Conservation (phyloP, 2,113 vertebrate genomes). For the Triplophysa dalaica region DNA sequence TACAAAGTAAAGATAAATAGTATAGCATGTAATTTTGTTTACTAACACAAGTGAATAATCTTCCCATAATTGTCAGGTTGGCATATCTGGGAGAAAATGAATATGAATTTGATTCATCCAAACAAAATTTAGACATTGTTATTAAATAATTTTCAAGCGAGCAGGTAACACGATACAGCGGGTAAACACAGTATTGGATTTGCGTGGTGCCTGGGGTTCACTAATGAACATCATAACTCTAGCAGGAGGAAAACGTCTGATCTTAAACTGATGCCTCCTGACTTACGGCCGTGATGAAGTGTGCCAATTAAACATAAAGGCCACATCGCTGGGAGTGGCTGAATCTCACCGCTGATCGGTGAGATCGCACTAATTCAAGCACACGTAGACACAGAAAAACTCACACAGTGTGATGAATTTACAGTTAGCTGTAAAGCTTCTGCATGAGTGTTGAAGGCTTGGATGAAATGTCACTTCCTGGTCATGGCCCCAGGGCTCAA, state of each 20-base stretch:
- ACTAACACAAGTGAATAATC: background rate
- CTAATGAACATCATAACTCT: conserved; percentile 42
- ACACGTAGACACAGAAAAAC: conserved; percentile 55
- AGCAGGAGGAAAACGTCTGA: background rate
- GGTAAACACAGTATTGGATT: conserved; percentile 24
- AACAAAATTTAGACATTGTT: background rate
- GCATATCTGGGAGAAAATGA: background rate
- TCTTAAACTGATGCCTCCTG: conserved; percentile 28
- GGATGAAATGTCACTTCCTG: conserved; percentile 32
- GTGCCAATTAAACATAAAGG: conserved; percentile 73
- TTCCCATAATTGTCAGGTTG: background rate
- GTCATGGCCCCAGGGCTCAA: background rate
- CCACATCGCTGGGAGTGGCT: conserved; percentile 68
- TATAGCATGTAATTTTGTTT: no score
- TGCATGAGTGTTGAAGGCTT: background rate
- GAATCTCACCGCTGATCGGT: conserved; percentile 70
- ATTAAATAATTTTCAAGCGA: conserved; percentile 3
- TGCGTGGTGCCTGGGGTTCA: conserved; percentile 9
- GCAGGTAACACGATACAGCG: background rate
- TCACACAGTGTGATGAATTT: background rate
- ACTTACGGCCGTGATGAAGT: conserved; percentile 64
- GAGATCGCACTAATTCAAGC: conserved; percentile 67
- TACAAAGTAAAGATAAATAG: no score
- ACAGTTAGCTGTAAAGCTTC: background rate
- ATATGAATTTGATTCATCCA: conserved; percentile 5